Evolutionary conservation across 2,797 vertebrate genomes (phyloP).

Genomic region (Sylvilagus floridanus): DNA sequence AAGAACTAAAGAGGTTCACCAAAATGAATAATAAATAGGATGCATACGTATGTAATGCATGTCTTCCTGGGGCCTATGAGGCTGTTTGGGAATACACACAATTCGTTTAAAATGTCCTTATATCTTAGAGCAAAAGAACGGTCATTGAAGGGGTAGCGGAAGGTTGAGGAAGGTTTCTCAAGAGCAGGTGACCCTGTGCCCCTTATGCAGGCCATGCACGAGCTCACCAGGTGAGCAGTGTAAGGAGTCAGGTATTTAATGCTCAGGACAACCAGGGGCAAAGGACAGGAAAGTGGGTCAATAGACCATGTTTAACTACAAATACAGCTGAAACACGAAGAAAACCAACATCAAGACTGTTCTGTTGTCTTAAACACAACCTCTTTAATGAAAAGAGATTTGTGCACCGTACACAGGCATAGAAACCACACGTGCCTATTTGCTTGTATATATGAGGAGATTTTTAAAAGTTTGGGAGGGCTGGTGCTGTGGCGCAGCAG

Average conservation of each 20-base stretch:
- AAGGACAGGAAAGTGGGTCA: slow-evolving; percentile 20
- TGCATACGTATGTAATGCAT: background rate
- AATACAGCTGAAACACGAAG: slow-evolving; percentile 6
- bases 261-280: background rate
- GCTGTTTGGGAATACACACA: background rate
- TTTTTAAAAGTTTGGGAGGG: too few relatives aligned
- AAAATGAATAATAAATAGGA: background rate
- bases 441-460: background rate
- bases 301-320: background rate
- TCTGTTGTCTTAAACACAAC: background rate
- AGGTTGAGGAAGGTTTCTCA: background rate
- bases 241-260: background rate
- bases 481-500: too few relatives aligned
- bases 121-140: background rate
- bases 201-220: background rate
- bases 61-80: background rate
- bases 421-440: background rate
- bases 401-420: background rate
- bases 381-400: slow-evolving; percentile 65
- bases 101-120: too few relatives aligned
- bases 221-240: background rate
- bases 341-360: background rate
- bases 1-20: background rate
- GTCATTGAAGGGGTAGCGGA: background rate
- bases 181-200: background rate